Evolutionary conservation across 2,888 invertebrate species (phyloP).

Genomic region (Acanthosepion esculentum): DNA sequence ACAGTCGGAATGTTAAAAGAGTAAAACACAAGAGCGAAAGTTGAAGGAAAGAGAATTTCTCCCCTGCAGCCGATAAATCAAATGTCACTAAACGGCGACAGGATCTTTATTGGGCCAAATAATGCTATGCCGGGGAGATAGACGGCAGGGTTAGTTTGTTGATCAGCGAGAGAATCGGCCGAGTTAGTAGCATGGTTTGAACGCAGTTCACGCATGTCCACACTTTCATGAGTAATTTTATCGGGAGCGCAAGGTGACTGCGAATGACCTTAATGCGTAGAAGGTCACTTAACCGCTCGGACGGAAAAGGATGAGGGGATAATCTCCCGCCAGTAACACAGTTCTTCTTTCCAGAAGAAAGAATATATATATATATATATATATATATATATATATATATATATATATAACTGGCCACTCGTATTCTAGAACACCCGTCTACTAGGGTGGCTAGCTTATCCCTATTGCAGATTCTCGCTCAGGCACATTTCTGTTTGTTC

Average conservation of each 20-base stretch:
- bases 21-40: neutral
- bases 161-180: neutral
- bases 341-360: too few species aligned
- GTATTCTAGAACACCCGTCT: too few species aligned
- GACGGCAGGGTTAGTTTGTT: neutral
- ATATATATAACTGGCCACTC: too few species aligned
- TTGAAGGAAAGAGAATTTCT: neutral
- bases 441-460: too few species aligned
- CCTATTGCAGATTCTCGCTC: too few species aligned
- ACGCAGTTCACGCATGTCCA: neutral
- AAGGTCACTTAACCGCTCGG: neutral
- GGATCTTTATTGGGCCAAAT: neutral
- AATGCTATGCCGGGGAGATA: neutral
- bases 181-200: neutral
- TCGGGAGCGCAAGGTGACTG: neutral
- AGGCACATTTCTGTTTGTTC: too few species aligned
- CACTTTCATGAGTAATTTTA: conserved; percentile 12
- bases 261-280: neutral
- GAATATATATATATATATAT: too few species aligned
- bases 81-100: neutral
- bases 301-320: too few species aligned
- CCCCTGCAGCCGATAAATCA: neutral
- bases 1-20: neutral
- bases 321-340: too few species aligned
- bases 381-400: too few species aligned